Evolutionary conservation across 92 coral and sea anemone species (phyloP), one percentile per base, ranked within the genome.

Genomic region (Phenganax subtilis): DNA sequence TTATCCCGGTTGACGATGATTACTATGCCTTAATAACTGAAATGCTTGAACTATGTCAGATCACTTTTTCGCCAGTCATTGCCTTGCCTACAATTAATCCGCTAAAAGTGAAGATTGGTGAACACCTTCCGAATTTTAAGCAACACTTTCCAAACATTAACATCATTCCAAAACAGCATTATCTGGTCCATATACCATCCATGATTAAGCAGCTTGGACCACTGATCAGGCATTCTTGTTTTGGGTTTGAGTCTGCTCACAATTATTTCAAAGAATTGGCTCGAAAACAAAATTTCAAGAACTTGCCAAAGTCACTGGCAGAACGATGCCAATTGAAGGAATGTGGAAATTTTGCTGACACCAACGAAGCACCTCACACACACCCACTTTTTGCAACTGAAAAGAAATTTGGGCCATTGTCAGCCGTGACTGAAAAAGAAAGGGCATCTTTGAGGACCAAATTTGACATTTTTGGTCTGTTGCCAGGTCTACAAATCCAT

Each of bases 151-250:
- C 80, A 61, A 66, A 75, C 9, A 31, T 78, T 51, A 60, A 57
- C 75, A 51, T 75, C 14, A 71, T 57, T 67, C 72, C 80, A 37
- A 84, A 78, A 54, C 61, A 68, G 55, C 65, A 52, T 54, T 65
- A 64, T 11, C 12, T 72, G 31, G 10, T 90, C 31, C 93, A 90
- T 71, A 81, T 88, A 59, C 90, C 93, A 61, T 76, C 85, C 79
- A 84, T 90, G 85, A 81, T 87, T 27, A 76, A 87, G 29, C 78
- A 83, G 67, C 88, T 88, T 81, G 93, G 93, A 51, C 93, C 93
- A 53, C 84, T 90, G 51, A 82, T 80, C 52, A 65, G 89, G 55
- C 84, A 85, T 82, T 90, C 90, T 84, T 87, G 90, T 76, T 87
- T 90, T 86, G 83, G 87, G 57, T 82, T 90, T 81, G 93, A 90